These are phyloP conservation scores for Mugil cephalus DNA, from an alignment of 2,113 vertebrate genomes.

Conservation along the genomic window DNA sequence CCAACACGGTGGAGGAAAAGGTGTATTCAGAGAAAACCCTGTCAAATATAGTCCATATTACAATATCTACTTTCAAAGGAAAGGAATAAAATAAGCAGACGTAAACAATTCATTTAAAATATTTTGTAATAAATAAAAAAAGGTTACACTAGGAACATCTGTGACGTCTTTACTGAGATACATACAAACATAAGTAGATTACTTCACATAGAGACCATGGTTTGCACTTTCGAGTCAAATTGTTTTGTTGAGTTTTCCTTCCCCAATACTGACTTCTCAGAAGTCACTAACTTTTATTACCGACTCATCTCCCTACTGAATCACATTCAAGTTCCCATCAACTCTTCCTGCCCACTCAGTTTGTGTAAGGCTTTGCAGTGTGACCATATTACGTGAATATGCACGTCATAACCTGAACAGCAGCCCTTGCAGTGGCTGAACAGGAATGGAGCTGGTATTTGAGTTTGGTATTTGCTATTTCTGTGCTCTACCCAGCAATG, in stretches of 20 bases:
- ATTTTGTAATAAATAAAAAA: too few relatives aligned
- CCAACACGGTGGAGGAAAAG: not conserved
- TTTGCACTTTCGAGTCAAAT: not conserved
- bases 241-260: not conserved
- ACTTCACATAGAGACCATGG: not conserved
- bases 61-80: too few relatives aligned
- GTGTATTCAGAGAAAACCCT: too few relatives aligned
- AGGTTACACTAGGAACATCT: too few relatives aligned
- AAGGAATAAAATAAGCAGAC: too few relatives aligned
- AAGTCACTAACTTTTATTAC: not conserved
- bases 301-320: conserved; percentile 2
- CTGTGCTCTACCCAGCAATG: not conserved
- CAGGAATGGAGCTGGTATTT: not conserved
- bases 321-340: conserved; percentile 17
- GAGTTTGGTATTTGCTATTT: not conserved
- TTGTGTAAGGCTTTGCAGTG: not conserved
- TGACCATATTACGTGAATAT: not conserved
- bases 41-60: too few relatives aligned
- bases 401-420: conserved; percentile 13
- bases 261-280: not conserved
- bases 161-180: not conserved
- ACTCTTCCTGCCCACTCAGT: conserved; percentile 21
- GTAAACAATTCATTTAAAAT: too few relatives aligned
- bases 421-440: not conserved
- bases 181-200: not conserved